Evolutionary conservation across 2,113 vertebrate species (phyloP).

Genomic region (Glareola pratincola): DNA sequence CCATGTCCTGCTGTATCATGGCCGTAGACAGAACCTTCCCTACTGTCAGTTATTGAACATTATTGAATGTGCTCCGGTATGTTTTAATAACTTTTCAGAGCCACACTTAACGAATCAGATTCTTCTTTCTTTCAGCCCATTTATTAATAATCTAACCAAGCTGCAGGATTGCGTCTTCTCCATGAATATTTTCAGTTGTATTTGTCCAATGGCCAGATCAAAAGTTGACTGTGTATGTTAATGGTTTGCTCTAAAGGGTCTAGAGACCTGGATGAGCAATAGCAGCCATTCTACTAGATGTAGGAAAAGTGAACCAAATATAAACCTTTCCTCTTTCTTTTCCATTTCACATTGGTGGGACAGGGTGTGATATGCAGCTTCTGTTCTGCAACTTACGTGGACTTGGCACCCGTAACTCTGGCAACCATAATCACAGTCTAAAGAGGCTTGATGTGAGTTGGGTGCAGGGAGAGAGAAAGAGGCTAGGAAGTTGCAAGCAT

Average conservation of each 20-base stretch:
- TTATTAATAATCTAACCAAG: neutral
- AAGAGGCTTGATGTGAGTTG: neutral
- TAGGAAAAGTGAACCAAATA: neutral
- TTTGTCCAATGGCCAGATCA: neutral
- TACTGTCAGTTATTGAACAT: neutral
- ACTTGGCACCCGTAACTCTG: rapidly evolving
- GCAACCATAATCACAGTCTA: neutral
- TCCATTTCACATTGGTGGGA: neutral
- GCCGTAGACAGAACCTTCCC: neutral
- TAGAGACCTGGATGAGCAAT: neutral
- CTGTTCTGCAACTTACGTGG: neutral
- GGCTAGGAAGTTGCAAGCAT: neutral
- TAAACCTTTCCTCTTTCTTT: neutral
- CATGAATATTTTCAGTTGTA: neutral
- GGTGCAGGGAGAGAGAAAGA: neutral
- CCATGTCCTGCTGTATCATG: neutral
- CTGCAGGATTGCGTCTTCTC: neutral
- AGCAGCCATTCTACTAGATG: neutral
- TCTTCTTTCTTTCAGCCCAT: neutral
- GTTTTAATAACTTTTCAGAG: neutral
- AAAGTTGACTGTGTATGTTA: neutral
- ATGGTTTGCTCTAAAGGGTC: neutral
- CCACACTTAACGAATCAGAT: neutral
- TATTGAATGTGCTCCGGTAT: neutral
- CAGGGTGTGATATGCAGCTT: neutral